Conservation (phyloP, 2,888 invertebrate genomes). For the Tetragonisca angustula region DNA sequence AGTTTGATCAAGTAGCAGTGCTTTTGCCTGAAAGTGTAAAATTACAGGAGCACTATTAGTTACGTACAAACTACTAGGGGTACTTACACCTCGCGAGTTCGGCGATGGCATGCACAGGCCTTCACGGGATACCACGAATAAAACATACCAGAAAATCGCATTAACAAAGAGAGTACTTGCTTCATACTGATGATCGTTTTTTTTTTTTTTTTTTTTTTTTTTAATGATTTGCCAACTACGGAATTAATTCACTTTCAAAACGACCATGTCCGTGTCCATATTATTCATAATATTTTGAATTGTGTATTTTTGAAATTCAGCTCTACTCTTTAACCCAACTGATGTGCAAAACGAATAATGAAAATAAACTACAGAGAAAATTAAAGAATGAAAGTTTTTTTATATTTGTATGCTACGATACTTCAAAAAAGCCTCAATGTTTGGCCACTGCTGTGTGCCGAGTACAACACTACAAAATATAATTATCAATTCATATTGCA, state of each 20-base stretch:
- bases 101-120: slow-evolving; percentile 96
- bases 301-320: not conserved
- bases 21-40: slow-evolving; percentile 48
- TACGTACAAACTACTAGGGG: slow-evolving; percentile 70
- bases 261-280: not conserved
- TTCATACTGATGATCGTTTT: not conserved
- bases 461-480: not conserved
- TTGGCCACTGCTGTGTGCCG: not conserved
- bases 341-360: not conserved
- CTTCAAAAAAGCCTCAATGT: not conserved
- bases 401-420: slow-evolving; percentile 8
- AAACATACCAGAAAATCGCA: slow-evolving; percentile 79
- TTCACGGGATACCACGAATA: slow-evolving; percentile 83
- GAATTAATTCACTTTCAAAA: slow-evolving; percentile 3
- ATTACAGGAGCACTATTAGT: slow-evolving; percentile 58
- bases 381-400: not conserved
- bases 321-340: not conserved
- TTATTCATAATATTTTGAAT: slow-evolving; percentile 9
- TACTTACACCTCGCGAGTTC: slow-evolving; percentile 96
- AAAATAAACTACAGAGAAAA: slow-evolving; percentile 1
- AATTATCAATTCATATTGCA: not conserved
- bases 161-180: slow-evolving; percentile 64
- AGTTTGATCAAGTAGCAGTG: slow-evolving; percentile 48
- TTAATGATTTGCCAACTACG: slow-evolving; percentile 14
- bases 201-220: not conserved